These are phyloP conservation scores for Muntiacus reevesi DNA, from an alignment of 2,113 vertebrate species.

Conservation along the genomic window DNA sequence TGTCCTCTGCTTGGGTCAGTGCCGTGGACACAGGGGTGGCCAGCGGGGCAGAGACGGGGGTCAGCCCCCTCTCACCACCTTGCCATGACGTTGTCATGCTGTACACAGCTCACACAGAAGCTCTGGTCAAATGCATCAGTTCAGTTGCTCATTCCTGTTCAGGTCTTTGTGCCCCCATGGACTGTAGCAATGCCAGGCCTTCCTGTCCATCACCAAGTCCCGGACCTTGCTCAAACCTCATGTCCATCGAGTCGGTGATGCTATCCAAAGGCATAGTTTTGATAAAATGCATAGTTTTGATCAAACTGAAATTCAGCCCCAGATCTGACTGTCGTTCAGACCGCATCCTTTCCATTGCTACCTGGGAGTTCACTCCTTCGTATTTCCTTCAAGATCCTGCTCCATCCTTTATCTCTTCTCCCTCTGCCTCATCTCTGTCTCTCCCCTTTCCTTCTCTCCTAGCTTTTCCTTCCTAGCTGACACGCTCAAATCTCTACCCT, in stretches of 20 bases:
- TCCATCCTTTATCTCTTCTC: background rate
- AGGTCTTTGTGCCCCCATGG: background rate
- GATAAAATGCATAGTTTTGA: background rate
- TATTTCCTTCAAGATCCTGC: background rate
- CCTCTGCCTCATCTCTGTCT: background rate
- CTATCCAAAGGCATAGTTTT: background rate
- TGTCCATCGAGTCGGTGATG: background rate
- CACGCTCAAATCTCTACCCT: background rate
- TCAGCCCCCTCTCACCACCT: background rate
- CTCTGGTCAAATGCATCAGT: background rate
- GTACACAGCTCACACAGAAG: background rate
- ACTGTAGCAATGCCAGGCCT: background rate
- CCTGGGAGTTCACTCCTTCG: background rate
- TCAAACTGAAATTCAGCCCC: background rate
- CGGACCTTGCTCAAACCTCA: background rate
- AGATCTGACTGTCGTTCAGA: background rate
- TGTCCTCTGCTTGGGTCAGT: background rate
- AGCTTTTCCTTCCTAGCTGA: background rate
- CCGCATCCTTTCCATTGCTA: background rate
- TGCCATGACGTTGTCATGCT: background rate
- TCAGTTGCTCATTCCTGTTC: background rate
- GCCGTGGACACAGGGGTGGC: background rate
- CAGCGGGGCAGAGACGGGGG: background rate
- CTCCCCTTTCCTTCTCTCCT: background rate
- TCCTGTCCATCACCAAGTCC: background rate